These are phyloP conservation scores for Rhegmatorhina hoffmannsi DNA, from an alignment of 2,113 vertebrate genomes.

Conservation along the genomic window DNA sequence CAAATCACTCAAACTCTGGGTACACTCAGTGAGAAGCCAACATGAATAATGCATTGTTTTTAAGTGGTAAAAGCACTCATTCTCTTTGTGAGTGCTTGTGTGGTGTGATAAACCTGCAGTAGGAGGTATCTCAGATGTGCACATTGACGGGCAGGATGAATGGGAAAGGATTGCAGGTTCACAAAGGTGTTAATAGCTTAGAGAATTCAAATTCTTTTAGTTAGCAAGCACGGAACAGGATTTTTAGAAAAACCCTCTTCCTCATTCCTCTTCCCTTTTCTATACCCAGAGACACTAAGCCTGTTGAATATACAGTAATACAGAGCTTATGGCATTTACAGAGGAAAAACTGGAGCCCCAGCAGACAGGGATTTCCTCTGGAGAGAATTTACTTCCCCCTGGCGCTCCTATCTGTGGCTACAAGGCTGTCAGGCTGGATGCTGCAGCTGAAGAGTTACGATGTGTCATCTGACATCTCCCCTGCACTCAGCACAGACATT, in stretches of 20 bases:
- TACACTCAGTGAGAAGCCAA: neutral
- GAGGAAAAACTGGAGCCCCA: neutral
- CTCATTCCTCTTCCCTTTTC: neutral
- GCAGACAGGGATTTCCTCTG: neutral
- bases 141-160: slow-evolving; percentile 13
- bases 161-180: neutral
- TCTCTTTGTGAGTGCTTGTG: neutral
- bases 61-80: neutral
- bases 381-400: neutral
- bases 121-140: neutral
- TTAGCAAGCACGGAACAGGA: neutral
- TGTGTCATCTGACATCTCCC: neutral
- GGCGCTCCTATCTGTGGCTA: neutral
- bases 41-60: slow-evolving; percentile 41
- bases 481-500: neutral
- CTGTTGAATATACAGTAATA: neutral
- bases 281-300: neutral
- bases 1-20: neutral
- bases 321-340: neutral
- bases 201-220: neutral
- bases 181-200: neutral
- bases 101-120: slow-evolving; percentile 24
- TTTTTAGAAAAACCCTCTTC: neutral
- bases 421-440: neutral
- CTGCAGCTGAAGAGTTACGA: neutral